phyloP scores from a whole-genome alignment of 1,140 invertebrate genomes.

The Campodea augens region DNA sequence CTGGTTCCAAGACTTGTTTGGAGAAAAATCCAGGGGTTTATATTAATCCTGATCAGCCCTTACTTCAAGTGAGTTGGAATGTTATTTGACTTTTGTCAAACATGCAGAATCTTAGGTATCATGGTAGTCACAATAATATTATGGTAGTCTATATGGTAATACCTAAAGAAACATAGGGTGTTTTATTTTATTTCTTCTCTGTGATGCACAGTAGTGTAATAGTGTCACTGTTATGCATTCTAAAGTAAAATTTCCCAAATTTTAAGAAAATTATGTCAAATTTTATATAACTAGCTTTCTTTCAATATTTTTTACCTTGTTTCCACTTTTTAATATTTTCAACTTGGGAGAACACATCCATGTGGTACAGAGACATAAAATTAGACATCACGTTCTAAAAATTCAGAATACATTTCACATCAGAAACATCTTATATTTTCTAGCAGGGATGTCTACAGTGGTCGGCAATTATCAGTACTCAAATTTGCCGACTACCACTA shows the following conservation, averaged over 20 bases:
- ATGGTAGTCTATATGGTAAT: neutral
- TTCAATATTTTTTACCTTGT: neutral
- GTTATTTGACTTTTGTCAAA: constrained; percentile 3
- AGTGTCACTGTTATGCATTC: constrained; percentile 2
- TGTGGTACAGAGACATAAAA: too few species aligned
- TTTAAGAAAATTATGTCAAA: too few species aligned
- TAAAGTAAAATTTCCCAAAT: constrained; percentile 4
- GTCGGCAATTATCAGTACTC: too few species aligned
- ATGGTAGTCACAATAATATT: neutral
- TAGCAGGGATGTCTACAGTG: too few species aligned
- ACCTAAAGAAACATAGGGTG: neutral
- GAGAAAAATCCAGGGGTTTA: constrained; percentile 87
- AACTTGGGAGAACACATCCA: too few species aligned
- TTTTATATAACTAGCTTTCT: too few species aligned
- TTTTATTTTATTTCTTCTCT: neutral
- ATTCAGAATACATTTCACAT: too few species aligned
- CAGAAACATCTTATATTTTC: too few species aligned
- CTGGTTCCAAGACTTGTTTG: constrained; percentile 54
- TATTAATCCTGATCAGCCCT: constrained; percentile 88
- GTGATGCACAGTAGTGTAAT: too few species aligned
- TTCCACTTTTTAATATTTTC: too few species aligned
- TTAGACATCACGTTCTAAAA: too few species aligned
- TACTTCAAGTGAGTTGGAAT: constrained; percentile 46
- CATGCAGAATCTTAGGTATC: constrained; percentile 10
- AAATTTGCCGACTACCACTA: too few species aligned